phyloP scores from a whole-genome alignment of 64 coral and sea anemone species.

The Stichodactyla mertensii region DNA sequence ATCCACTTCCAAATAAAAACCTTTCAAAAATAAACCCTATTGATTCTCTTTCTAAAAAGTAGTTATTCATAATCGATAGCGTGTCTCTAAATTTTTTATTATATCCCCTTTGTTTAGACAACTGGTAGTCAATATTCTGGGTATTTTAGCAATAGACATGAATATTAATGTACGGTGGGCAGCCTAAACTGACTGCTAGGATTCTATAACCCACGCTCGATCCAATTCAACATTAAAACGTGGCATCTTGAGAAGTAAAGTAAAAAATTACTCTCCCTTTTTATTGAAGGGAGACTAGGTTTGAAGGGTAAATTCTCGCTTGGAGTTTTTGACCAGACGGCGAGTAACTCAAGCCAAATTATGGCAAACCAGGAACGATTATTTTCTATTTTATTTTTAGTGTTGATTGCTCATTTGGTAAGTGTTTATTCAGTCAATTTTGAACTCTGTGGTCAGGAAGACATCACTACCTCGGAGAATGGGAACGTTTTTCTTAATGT shows the following conservation, averaged over 20 bases:
- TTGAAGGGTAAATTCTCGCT: not conserved
- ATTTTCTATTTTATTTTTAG: not conserved
- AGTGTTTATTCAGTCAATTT: not conserved
- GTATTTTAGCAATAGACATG: not conserved
- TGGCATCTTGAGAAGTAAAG: not conserved
- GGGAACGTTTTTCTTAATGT: not conserved
- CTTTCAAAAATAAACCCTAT: not conserved
- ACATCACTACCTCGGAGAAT: not conserved
- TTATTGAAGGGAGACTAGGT: not conserved
- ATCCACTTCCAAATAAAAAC: not conserved
- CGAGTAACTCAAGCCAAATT: not conserved
- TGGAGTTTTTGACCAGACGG: not conserved
- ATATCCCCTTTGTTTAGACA: not conserved
- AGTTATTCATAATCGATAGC: slow-evolving; percentile 3
- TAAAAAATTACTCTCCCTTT: not conserved
- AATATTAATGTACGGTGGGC: not conserved
- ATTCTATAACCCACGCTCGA: not conserved
- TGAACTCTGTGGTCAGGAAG: not conserved
- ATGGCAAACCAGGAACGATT: not conserved
- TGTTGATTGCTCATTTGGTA: not conserved
- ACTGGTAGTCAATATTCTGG: not conserved
- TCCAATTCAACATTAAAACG: not conserved
- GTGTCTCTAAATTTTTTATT: not conserved
- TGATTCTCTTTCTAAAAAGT: not conserved
- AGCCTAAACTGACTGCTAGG: not conserved